Percentiles rank a stretch among this genome's conserved stretches.
phyloP scores from a whole-genome alignment of 2,797 vertebrate species.

The Tachyglossus aculeatus region DNA sequence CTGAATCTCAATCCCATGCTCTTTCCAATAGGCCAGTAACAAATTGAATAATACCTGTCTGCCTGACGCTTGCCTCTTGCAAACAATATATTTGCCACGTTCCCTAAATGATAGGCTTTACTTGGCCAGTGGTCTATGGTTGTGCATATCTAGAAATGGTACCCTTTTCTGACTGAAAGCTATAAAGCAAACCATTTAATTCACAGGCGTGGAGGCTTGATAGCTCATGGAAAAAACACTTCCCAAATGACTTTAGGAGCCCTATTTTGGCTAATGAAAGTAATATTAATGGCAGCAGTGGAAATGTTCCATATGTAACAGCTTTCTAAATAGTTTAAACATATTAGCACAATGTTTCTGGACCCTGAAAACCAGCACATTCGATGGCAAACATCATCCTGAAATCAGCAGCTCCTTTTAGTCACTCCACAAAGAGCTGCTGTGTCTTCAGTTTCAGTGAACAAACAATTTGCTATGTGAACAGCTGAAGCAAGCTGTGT shows the following conservation, averaged over 20 bases:
- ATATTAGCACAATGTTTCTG: constrained; percentile 17
- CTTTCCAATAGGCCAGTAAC: too few relatives aligned
- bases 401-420: constrained; percentile 54
- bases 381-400: constrained; percentile 26
- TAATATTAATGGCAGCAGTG: background rate
- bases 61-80: too few relatives aligned
- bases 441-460: constrained; percentile 62
- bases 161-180: background rate
- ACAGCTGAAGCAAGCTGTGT: constrained; percentile 77
- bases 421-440: constrained; percentile 66
- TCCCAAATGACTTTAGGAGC: background rate
- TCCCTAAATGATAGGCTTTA: background rate
- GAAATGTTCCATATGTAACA: constrained; percentile 1
- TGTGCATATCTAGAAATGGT: background rate
- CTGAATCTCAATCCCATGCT: too few relatives aligned
- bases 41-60: too few relatives aligned
- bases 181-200: background rate
- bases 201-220: background rate
- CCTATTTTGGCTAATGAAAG: constrained; percentile 10
- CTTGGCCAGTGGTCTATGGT: background rate
- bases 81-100: too few relatives aligned
- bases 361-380: constrained; percentile 3
- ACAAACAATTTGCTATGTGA: constrained; percentile 68
- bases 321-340: constrained; percentile 15
- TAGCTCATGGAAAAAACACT: background rate